Evolutionary conservation across 2,113 vertebrate genomes (phyloP).

Genomic region (Callospermophilus lateralis): DNA sequence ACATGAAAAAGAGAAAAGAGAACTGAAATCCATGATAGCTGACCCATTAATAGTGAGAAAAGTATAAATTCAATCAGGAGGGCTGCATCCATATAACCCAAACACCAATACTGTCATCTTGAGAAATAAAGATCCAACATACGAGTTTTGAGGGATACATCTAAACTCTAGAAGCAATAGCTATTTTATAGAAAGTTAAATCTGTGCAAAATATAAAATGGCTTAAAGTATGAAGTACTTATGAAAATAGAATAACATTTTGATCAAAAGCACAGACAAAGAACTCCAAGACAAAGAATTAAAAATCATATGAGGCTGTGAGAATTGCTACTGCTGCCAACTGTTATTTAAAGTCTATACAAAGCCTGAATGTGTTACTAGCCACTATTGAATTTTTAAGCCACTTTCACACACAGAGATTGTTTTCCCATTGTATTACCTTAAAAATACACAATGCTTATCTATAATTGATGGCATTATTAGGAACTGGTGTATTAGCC

Average conservation of each 20-base stretch:
- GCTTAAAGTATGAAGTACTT: not conserved
- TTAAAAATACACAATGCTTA: conserved; percentile 4
- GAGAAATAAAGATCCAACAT: not conserved
- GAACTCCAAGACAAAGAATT: not conserved
- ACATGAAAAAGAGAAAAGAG: not conserved
- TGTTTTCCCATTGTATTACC: not conserved
- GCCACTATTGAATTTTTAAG: not conserved
- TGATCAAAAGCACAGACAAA: not conserved
- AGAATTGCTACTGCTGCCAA: not conserved
- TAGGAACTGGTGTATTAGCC: conserved; percentile 49
- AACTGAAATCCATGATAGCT: not conserved
- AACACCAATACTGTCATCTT: not conserved
- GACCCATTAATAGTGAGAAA: not conserved
- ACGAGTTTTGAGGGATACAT: not conserved
- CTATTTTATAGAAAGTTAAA: not conserved
- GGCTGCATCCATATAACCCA: not conserved
- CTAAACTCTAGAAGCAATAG: not conserved
- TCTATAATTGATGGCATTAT: conserved; percentile 48
- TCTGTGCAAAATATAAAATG: not conserved
- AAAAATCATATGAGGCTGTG: not conserved
- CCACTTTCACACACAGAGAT: not conserved
- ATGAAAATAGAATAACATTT: not conserved
- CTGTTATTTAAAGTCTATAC: not conserved
- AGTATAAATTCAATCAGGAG: not conserved
- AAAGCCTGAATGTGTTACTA: not conserved